Percentiles rank a stretch among this genome's conserved stretches.
These are phyloP conservation scores for Sebastes diaconus DNA, from an alignment of 2,797 vertebrate species.

Conservation along the genomic window DNA sequence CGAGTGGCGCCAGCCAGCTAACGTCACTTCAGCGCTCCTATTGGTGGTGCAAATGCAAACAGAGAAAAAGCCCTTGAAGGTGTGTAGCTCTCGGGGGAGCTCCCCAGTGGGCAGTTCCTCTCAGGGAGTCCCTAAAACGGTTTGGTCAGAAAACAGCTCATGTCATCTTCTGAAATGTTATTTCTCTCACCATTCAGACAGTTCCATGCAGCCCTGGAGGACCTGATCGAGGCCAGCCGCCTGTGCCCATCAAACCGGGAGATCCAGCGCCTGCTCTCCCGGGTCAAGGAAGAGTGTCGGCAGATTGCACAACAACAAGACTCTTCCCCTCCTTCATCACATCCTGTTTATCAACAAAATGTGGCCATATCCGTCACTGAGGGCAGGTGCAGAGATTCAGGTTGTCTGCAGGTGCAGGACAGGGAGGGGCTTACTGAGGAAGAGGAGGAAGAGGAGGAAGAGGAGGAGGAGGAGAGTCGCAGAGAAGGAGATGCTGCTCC, in stretches of 20 bases:
- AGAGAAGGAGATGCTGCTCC: slow-evolving; percentile 79
- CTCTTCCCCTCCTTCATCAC: slow-evolving; percentile 52
- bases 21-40: background rate
- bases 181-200: slow-evolving; percentile 84
- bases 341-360: slow-evolving; percentile 47
- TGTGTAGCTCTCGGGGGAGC: background rate
- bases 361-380: slow-evolving; percentile 43
- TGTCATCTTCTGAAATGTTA: background rate
- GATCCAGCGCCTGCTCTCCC: slow-evolving; percentile 93
- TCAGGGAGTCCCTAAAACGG: background rate
- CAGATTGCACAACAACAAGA: slow-evolving; percentile 84
- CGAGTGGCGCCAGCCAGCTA: background rate
- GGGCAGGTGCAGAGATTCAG: slow-evolving; percentile 34
- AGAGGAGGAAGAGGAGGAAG: slow-evolving; percentile 84
- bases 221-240: slow-evolving; percentile 94
- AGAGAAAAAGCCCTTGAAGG: background rate
- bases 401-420: slow-evolving; percentile 45
- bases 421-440: slow-evolving; percentile 80
- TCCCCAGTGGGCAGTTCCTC: background rate
- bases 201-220: slow-evolving; percentile 95
- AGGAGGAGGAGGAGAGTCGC: slow-evolving; percentile 82
- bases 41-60: background rate
- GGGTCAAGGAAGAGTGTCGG: slow-evolving; percentile 94
- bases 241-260: slow-evolving; percentile 96
- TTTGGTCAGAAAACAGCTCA: background rate